Evolutionary conservation across 1,140 invertebrate species (phyloP).

Genomic region (Drosophila nigromelanica): DNA sequence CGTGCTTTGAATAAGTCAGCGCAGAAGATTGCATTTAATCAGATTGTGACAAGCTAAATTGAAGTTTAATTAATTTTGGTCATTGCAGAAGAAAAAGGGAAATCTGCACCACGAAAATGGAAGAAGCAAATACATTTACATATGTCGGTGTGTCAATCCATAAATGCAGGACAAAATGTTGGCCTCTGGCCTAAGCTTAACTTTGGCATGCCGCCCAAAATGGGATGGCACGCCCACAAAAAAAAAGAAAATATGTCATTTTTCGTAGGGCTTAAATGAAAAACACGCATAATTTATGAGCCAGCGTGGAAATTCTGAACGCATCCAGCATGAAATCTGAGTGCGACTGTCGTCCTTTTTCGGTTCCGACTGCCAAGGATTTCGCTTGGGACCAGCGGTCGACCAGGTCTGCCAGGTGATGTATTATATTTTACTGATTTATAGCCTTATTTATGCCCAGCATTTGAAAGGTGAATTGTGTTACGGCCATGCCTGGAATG

Average conservation of each 20-base stretch:
- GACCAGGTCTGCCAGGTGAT: constrained; percentile 56
- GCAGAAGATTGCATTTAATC: constrained; percentile 58
- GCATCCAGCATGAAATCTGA: constrained; percentile 42
- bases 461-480: constrained; percentile 53
- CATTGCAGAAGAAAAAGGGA: constrained; percentile 22
- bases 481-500: constrained; percentile 37
- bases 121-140: constrained; percentile 2
- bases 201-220: constrained; percentile 35
- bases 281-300: constrained; percentile 74
- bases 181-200: constrained; percentile 44
- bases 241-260: constrained; percentile 69
- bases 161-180: constrained; percentile 32
- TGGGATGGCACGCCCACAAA: constrained; percentile 8
- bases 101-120: constrained; percentile 39
- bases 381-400: constrained; percentile 16
- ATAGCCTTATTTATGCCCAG: constrained; percentile 71
- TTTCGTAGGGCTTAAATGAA: constrained; percentile 43
- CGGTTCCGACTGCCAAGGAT: constrained; percentile 2
- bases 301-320: constrained; percentile 28
- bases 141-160: constrained; percentile 9
- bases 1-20: constrained; percentile 23
- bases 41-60: constrained; percentile 68
- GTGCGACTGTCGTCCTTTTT: constrained; percentile 15
- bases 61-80: constrained; percentile 71
- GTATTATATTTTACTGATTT: constrained; percentile 78